Evolutionary conservation across 1,140 invertebrate genomes (phyloP), one percentile per base, ranked within the genome.

Genomic region (Scaptomyza montana): DNA sequence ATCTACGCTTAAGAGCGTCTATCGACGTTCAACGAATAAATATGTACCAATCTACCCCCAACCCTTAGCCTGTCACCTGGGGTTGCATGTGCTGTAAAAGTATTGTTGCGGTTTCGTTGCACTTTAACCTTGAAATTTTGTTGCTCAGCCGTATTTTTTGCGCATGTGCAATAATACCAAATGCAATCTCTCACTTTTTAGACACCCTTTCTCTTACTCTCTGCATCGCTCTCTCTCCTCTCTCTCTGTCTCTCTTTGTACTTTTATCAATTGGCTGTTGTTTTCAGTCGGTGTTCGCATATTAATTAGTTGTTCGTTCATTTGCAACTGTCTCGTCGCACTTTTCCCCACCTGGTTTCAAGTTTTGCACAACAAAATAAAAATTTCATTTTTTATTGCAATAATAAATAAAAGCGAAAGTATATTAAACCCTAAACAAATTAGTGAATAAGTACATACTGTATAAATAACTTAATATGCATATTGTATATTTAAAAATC

Each of bases 71-170:
- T 0, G 47, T 43, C 57, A 28, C 59, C 47, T 53, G 12, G 19
- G 21, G 47, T 68, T 53, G 57, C 47, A 56, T 16, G 63, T 54
- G 53, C 13, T 64, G 67, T 43, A 49, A 57, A 67, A 63, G 45
- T 86, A 76, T 87, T 86, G 78, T 80, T 89, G 84, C 84, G 77
- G 79, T 87, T 91, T 78, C 89, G 86, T 89, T 91, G 89, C 89
- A 91, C 89, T 91, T 91, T 91, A 91, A 91, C 89, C 89, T 91
- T 91, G 89, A 91, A 90, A 89, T 76, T 71, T 66, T 60, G 62
- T 51, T 81, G 62, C 79, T 75, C 74, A 74, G 21, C 61, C 7
- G 33, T 8, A 36, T 36, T 36, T 70, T 84, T 79, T 60, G 77
- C 85, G 85, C 84, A 87, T 89, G 79, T 72, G 84, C 82, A 74